A percentile compares a stretch with the other conserved stretches of the same genome.
phyloP scores from a whole-genome alignment of 1,140 invertebrate species.

The Neomicropteryx cornuta region DNA sequence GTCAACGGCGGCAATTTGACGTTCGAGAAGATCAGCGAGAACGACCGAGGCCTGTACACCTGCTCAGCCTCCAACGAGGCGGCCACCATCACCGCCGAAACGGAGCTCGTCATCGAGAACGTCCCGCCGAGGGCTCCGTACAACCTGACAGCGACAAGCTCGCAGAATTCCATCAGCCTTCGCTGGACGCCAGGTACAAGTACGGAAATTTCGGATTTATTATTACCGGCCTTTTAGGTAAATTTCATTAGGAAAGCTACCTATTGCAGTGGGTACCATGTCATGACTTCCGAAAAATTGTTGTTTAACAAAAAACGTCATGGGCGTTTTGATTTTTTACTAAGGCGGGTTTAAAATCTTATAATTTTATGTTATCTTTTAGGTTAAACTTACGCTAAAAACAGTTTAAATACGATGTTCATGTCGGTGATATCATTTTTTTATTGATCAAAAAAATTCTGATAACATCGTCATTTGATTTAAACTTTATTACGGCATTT shows the following conservation, averaged over 20 bases:
- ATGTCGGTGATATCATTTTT: too few species aligned
- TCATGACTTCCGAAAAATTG: too few species aligned
- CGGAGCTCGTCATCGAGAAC: conserved; percentile 80
- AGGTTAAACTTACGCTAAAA: too few species aligned
- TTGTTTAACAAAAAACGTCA: too few species aligned
- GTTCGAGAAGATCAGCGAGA: conserved; percentile 67
- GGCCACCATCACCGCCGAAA: conserved; percentile 75
- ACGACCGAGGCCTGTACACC: conserved; percentile 84
- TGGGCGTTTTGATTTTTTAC: neutral
- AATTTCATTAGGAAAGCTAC: neutral
- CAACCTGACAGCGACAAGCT: conserved; percentile 74
- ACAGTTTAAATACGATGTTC: too few species aligned
- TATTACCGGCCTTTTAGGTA: neutral
- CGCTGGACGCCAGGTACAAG: conserved; percentile 64
- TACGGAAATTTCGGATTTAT: conserved; percentile 3
- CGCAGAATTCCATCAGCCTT: conserved; percentile 64
- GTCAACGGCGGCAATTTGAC: conserved; percentile 78
- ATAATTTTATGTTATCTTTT: neutral
- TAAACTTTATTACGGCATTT: too few species aligned
- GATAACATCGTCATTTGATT: too few species aligned
- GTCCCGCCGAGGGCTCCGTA: conserved; percentile 81
- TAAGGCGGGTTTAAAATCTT: neutral
- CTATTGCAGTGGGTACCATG: neutral
- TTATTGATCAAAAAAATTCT: too few species aligned
- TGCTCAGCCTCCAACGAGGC: conserved; percentile 88